Base-by-base conservation (phyloP, 2,113 vertebrate species). In the Passer domesticus region DNA sequence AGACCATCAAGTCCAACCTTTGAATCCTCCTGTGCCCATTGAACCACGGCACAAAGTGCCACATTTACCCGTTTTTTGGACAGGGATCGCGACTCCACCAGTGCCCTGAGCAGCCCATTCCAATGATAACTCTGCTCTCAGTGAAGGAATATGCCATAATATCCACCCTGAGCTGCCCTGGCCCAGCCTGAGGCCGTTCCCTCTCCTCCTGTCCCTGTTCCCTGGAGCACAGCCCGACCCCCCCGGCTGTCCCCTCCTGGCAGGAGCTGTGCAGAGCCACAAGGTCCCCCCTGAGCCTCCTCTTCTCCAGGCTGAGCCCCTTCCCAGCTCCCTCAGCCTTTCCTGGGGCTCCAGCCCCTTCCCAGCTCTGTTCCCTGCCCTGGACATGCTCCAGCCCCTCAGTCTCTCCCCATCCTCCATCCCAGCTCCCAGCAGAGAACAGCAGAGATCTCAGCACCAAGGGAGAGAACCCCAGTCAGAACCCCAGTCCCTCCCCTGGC, bases 301-400 rank as follows among this genome's bases (percentile, higher is more conserved):
- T 88, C 63, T 80, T 0, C 85, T 72, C 75, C 85, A 72, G 63
- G 9, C 58, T 79, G 3, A 87, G 75, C 66, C 56, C 73, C 55
- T 62, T 31, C 4, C 27, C 73, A 87, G 74, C 74, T 87, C 74
- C 74, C 73, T 39, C 83, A 72, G 49, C 24, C 20, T 3, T 49
- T 53, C 37, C 59, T 59, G 73, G 18, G 20, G 73, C 52, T 53
- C 47, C 58, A 66, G n/a, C 1, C 69, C 69, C n/a, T 41, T 27
- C 30, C 62, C 46, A 50, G 15, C 25, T 22, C 52, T 1, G 0
- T 23, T 78, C 63, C 27, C 46, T 78, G 1, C 33, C 16, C 55
- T 60, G 55, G 15, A 33, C 11, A 0, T 0, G 0, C 56, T 47
- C 56, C 68, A 81, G 43, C 22, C 59, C 59, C 50, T 73, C 59